A percentile compares a stretch with the other conserved stretches of the same genome.
Conservation (phyloP, 2,888 invertebrate genomes). For the Emmelina monodactyla region DNA sequence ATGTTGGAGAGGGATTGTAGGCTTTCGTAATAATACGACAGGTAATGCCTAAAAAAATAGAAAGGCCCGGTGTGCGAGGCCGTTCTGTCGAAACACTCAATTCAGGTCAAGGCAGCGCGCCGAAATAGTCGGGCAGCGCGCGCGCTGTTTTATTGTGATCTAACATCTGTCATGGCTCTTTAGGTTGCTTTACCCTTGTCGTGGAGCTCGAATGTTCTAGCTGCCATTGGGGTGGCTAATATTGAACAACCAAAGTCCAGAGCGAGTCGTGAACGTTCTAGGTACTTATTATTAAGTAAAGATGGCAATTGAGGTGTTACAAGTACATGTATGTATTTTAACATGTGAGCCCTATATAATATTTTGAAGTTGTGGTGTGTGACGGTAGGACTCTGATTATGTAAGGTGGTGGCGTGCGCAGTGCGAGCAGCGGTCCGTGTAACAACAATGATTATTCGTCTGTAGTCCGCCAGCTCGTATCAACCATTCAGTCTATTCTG, state of each 20-base stretch:
- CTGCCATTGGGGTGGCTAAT: too few relatives aligned
- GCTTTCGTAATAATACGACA: constrained; percentile 64
- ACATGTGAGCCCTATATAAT: too few relatives aligned
- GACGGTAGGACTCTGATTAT: too few relatives aligned
- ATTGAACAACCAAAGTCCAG: too few relatives aligned
- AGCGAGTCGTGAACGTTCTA: too few relatives aligned
- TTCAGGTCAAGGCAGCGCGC: constrained; percentile 64
- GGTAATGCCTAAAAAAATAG: constrained; percentile 67
- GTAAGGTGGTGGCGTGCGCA: constrained; percentile 31
- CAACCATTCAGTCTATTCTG: constrained; percentile 7
- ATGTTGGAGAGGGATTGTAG: constrained; percentile 43
- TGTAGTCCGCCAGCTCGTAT: constrained; percentile 20
- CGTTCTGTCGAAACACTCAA: constrained; percentile 63
- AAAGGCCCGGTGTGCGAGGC: constrained; percentile 66
- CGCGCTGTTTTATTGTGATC: constrained; percentile 62
- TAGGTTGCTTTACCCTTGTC: too few relatives aligned
- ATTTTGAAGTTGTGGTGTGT: too few relatives aligned
- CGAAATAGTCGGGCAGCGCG: constrained; percentile 63
- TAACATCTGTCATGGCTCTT: constrained; percentile 57
- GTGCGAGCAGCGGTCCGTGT: constrained; percentile 35
- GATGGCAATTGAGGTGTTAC: too few relatives aligned
- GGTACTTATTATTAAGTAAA: too few relatives aligned
- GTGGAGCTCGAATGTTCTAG: too few relatives aligned
- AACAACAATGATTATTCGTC: constrained; percentile 34
- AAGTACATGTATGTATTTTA: too few relatives aligned